Percentiles rank a stretch among this genome's conserved stretches.
Conservation (phyloP, 2,797 vertebrate species). For the Malacoctenus gilli region DNA sequence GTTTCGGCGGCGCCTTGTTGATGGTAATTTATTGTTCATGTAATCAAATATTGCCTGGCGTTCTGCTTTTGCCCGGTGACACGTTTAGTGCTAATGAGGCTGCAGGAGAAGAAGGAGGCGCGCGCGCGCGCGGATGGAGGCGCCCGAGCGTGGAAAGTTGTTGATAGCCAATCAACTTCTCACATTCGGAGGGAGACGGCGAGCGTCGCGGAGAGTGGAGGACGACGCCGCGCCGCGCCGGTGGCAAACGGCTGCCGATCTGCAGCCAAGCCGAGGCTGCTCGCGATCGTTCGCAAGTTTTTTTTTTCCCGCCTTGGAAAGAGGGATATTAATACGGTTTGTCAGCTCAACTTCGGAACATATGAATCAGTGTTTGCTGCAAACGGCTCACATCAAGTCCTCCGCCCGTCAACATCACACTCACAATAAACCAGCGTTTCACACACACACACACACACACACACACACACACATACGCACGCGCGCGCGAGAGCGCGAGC, state of each 20-base stretch:
- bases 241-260: slow-evolving; percentile 70
- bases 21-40: slow-evolving; percentile 85
- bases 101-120: slow-evolving; percentile 62
- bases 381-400: slow-evolving; percentile 4
- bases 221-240: too few species aligned
- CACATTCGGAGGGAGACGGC: slow-evolving; percentile 60
- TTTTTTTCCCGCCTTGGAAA: slow-evolving; percentile 24
- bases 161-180: slow-evolving; percentile 85
- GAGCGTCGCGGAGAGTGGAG: slow-evolving; percentile 63
- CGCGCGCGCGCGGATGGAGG: too few species aligned
- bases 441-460: neutral
- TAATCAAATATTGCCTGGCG: slow-evolving; percentile 82
- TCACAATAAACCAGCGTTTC: neutral
- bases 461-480: too few species aligned
- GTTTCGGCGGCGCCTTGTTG: slow-evolving; percentile 77
- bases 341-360: slow-evolving; percentile 70
- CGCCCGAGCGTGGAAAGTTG: slow-evolving; percentile 73
- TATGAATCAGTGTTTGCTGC: slow-evolving; percentile 70
- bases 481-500: too few species aligned
- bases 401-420: too few species aligned
- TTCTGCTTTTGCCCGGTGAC: slow-evolving; percentile 74
- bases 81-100: slow-evolving; percentile 82
- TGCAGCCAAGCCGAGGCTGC: slow-evolving; percentile 60
- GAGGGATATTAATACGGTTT: slow-evolving; percentile 64
- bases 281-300: slow-evolving; percentile 63